Percentiles rank a stretch among this genome's conserved stretches.
Conservation (phyloP, 1,140 invertebrate genomes). For the Akabosia matsudoensis region DNA sequence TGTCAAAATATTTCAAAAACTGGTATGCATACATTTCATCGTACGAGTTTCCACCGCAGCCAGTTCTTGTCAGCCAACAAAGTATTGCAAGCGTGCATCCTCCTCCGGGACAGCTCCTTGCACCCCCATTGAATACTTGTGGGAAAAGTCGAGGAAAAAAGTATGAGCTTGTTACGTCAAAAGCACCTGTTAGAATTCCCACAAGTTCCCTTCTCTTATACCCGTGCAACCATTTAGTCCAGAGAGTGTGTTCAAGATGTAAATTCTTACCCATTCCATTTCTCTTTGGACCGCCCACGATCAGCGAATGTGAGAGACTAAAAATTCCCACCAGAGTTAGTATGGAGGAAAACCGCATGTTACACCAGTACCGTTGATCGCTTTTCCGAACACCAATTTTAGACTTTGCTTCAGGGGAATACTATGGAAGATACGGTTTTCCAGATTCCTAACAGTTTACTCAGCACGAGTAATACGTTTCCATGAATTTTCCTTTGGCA, state of each 20-base stretch:
- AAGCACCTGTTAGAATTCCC: slow-evolving; percentile 17
- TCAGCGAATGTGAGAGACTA: slow-evolving; percentile 45
- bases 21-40: slow-evolving; percentile 8
- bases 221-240: neutral
- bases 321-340: slow-evolving; percentile 43
- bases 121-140: slow-evolving; percentile 35
- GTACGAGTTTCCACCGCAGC: slow-evolving; percentile 37
- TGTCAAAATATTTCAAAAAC: no score
- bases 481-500: no score
- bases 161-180: slow-evolving; percentile 28
- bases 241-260: neutral
- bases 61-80: slow-evolving; percentile 47
- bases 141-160: slow-evolving; percentile 42
- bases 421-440: neutral
- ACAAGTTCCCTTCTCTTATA: neutral
- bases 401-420: neutral
- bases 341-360: slow-evolving; percentile 40
- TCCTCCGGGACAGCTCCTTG: slow-evolving; percentile 39
- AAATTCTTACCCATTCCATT: slow-evolving; percentile 29
- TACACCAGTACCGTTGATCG: slow-evolving; percentile 12
- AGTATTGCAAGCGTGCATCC: slow-evolving; percentile 47
- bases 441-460: no score
- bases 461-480: no score
- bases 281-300: slow-evolving; percentile 37
- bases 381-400: slow-evolving; percentile 12